Conservation (phyloP, 1,140 invertebrate genomes). For the Scaptomyza pallida region DNA sequence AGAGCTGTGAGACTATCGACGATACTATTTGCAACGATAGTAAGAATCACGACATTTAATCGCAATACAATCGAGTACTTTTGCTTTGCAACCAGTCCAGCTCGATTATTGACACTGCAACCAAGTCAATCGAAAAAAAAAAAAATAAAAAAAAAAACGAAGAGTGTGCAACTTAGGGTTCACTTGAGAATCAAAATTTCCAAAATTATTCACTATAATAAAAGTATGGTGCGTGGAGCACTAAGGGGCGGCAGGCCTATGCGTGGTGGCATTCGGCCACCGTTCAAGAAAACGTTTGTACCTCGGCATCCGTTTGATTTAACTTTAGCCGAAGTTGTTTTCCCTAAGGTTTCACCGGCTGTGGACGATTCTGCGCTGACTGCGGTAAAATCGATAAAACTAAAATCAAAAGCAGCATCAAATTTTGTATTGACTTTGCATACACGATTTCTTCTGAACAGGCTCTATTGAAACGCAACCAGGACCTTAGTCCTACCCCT, state of each 20-base stretch:
- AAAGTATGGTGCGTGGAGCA: slow-evolving; percentile 77
- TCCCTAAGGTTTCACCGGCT: slow-evolving; percentile 93
- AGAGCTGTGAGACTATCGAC: slow-evolving; percentile 29
- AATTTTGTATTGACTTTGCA: neutral
- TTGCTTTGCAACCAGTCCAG: neutral
- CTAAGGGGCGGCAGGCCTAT: slow-evolving; percentile 87
- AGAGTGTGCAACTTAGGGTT: slow-evolving; percentile 9
- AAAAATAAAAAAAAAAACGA: too few species aligned
- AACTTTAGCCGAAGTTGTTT: slow-evolving; percentile 92
- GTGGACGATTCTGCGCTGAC: slow-evolving; percentile 93
- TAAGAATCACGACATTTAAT: neutral
- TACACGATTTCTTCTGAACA: slow-evolving; percentile 69
- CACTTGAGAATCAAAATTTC: slow-evolving; percentile 16
- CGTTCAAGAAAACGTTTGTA: slow-evolving; percentile 89
- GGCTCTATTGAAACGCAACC: slow-evolving; percentile 95
- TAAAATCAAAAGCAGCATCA: slow-evolving; percentile 3
- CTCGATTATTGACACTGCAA: slow-evolving; percentile 10
- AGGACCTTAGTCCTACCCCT: slow-evolving; percentile 94
- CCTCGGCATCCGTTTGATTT: slow-evolving; percentile 96
- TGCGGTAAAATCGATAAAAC: slow-evolving; percentile 86
- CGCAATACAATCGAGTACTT: neutral
- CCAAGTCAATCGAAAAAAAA: slow-evolving; percentile 2
- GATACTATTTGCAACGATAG: neutral
- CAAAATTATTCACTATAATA: slow-evolving; percentile 69
- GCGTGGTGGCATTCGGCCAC: slow-evolving; percentile 88